Evolutionary conservation across 2,797 vertebrate species (phyloP).

Genomic region (Tauraco hartlaubi): DNA sequence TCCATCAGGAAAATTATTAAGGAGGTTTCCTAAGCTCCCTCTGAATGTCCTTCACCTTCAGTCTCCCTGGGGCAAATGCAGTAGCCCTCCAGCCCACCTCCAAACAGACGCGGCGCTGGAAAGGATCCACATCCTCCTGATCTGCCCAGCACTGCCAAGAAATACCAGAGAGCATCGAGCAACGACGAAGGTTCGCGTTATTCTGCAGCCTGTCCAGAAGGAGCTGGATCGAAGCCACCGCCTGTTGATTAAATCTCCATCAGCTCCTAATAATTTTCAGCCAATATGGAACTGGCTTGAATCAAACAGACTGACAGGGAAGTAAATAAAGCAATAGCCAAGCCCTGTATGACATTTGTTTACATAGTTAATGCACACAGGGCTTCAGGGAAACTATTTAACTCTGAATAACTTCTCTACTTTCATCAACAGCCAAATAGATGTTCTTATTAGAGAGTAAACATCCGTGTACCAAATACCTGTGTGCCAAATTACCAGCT

Average conservation of each 20-base stretch:
- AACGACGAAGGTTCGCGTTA: neutral
- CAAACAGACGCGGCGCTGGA: neutral
- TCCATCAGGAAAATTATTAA: neutral
- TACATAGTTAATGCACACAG: neutral
- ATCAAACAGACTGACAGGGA: neutral
- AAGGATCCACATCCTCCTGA: neutral
- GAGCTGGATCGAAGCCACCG: conserved; percentile 26
- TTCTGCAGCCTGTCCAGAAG: conserved; percentile 35
- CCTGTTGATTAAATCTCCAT: conserved; percentile 45
- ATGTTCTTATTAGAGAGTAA: neutral
- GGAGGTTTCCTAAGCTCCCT: neutral
- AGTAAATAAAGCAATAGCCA: conserved; percentile 19
- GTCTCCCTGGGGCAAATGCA: neutral
- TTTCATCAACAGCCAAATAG: conserved; percentile 27
- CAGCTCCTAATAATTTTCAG: neutral
- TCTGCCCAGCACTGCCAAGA: neutral
- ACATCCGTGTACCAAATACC: neutral
- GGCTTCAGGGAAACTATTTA: neutral
- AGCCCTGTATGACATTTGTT: conserved; percentile 9
- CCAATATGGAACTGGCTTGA: neutral
- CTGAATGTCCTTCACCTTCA: neutral
- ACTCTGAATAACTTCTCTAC: neutral
- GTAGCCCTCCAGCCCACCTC: neutral
- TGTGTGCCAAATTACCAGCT: neutral
- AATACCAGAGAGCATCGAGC: neutral